Conservation (phyloP, 53 echinoderm and acorn worm species). For the Zoroaster sp. region DNA sequence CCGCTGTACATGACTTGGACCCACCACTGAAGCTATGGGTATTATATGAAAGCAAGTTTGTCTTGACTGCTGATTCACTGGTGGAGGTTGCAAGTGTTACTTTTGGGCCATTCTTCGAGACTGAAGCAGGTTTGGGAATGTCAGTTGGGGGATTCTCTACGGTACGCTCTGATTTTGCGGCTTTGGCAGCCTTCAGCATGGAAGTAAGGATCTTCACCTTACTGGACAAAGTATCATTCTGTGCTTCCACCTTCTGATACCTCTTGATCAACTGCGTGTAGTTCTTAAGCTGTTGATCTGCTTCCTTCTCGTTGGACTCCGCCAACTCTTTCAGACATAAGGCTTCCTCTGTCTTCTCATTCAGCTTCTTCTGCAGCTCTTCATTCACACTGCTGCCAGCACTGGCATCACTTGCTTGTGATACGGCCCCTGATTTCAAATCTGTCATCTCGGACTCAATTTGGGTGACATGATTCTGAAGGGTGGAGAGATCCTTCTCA, state of each 20-base stretch:
- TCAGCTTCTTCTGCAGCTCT: conserved; percentile 41
- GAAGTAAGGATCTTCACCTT: conserved; percentile 13
- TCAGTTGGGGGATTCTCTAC: too few relatives aligned
- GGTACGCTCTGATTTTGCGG: background rate
- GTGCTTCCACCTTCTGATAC: conserved; percentile 40
- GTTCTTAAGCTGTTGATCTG: conserved; percentile 14
- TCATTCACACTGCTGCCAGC: background rate
- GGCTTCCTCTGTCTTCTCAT: conserved; percentile 46
- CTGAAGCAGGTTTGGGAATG: background rate
- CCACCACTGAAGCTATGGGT: background rate
- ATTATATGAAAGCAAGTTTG: background rate
- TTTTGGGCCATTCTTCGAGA: background rate
- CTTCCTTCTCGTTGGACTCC: conserved; percentile 30
- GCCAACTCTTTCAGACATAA: conserved; percentile 29
- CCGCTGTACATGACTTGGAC: background rate
- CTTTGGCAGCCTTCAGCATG: conserved; percentile 6
- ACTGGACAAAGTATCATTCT: conserved; percentile 3
- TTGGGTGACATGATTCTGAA: conserved; percentile 50
- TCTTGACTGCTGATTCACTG: background rate
- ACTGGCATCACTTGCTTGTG: background rate
- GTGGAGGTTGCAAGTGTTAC: background rate
- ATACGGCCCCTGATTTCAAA: background rate
- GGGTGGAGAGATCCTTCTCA: conserved; percentile 59
- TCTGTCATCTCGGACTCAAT: conserved; percentile 45
- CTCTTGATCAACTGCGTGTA: conserved; percentile 24